A percentile compares a stretch with the other conserved stretches of the same genome.
These are phyloP conservation scores for Colossoma macropomum DNA, from an alignment of 2,113 vertebrate species.

Conservation along the genomic window DNA sequence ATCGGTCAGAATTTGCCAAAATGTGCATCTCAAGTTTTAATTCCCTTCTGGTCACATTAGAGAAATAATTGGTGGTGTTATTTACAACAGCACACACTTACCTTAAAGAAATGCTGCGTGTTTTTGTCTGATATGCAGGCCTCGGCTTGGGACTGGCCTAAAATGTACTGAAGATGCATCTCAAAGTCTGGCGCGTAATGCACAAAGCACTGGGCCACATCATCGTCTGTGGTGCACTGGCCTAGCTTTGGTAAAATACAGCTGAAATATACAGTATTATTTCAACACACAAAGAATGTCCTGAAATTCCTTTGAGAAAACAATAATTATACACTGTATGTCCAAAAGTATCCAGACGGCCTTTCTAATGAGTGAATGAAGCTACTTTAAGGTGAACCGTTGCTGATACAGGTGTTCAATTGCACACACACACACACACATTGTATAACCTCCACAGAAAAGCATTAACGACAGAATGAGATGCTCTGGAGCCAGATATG, in stretches of 20 bases:
- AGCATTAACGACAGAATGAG: too few species aligned
- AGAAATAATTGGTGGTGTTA: neutral
- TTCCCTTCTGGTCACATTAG: neutral
- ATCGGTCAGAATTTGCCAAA: too few species aligned
- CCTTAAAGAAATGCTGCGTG: slow-evolving; percentile 91
- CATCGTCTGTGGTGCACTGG: slow-evolving; percentile 87
- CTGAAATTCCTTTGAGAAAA: too few species aligned
- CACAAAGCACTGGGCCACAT: slow-evolving; percentile 91
- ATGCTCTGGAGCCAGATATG: too few species aligned
- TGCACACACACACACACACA: too few species aligned
- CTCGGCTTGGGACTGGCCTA: slow-evolving; percentile 90
- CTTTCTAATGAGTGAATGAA: too few species aligned
- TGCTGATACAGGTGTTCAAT: too few species aligned
- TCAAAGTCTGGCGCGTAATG: slow-evolving; percentile 84
- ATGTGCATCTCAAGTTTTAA: neutral
- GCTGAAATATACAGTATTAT: slow-evolving; percentile 53
- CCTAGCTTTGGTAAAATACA: slow-evolving; percentile 81
- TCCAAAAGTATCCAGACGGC: too few species aligned
- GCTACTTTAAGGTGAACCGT: too few species aligned
- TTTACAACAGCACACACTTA: slow-evolving; percentile 54
- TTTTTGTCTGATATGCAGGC: slow-evolving; percentile 83
- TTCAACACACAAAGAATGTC: neutral
- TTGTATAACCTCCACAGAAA: too few species aligned
- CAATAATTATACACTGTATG: too few species aligned
- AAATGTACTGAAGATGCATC: slow-evolving; percentile 90